Evolutionary conservation across 2,113 vertebrate species (phyloP), one percentile per base, ranked within the genome.

Genomic region (Aldabrachelys gigantea): DNA sequence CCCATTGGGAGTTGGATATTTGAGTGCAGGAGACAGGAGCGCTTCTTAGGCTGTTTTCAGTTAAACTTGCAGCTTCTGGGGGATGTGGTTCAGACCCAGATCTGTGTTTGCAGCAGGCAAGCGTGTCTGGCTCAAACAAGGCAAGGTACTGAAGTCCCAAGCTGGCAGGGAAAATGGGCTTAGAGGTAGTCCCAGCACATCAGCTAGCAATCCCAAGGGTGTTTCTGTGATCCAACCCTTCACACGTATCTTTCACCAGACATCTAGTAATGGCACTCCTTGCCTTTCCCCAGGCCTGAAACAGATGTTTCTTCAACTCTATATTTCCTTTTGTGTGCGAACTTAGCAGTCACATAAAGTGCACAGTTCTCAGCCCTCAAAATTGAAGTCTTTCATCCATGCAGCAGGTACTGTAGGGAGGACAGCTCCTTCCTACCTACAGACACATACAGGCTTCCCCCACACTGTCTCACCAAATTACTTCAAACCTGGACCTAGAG

Each of bases 221-320:
- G 50, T 50, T 50, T 14, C 50, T 50, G 50, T 50, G 50, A 50
- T 50, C 50, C 50, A 50, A 50, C 50, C 50, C 13, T 13, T 50
- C 50, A 50, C 50, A 50, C 3, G 13, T 84, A 49, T 50, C 88
- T 62, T 80, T 93, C 69, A 83, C 24, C 29, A 22, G 0, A 76
- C 93, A 96, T 96, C 94, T 85, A 89, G 65, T 82, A 94, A 94
- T 47, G 69, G 41, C 25, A 17, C 10, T 96, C 94, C 84, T 52
- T 47, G 53, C 75, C 78, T 79, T 80, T 87, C 11, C 44, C 10
- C 44, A 59, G 11, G 1, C 35, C 13, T 35, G 80, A 35, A 56
- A 17, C 31, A 89, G 82, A 49, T 27, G 4, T 78, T 95, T 90
- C 35, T 62, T 89, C 52, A 47, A 80, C 80, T 92, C 0, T 82